Evolutionary conservation across 2,797 vertebrate genomes (phyloP), one percentile per base, ranked within the genome.

Genomic region (Enteromius paludinosus): DNA sequence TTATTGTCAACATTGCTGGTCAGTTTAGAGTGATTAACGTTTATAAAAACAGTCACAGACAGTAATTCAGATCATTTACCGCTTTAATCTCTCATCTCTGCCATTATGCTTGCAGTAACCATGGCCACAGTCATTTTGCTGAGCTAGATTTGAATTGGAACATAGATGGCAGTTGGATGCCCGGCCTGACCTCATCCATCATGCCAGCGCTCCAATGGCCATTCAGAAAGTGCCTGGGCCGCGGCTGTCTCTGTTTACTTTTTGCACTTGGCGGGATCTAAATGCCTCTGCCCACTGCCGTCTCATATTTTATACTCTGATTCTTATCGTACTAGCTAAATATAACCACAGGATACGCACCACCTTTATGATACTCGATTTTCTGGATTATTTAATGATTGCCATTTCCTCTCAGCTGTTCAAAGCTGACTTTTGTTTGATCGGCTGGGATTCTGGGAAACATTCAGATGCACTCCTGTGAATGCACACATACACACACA

Each of bases 381-480:
- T 33, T 45, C 49, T 79, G 79, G 30, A 86, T 87, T 82, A 82
- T 66, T 76, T 49, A 72, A 87, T 12, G 41, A 81, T 43, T n/a
- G 62, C 66, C 52, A n/a, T 62, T 82, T 38, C 69, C 30, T 43
- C 25, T 30, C n/a, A 65, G 10, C 49, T 49, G 7, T 75, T 79
- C 35, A 66, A 52, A 52, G 76, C 66, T n/a, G 33, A 52, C 43
- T 54, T 66, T 61, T 78, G 25, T 78, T 73, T 73, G 62, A 64
- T 61, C n/a, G 43, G 10, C 49, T 38, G 38, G 56, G 49, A 52
- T 74, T 77, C 62, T 81, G 73, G 66, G 43, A 85, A 85, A 68
- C 43, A 61, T 78, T 49, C 30, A 69, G 84, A 64, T 66, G 47
- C 23, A 92, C 93, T 94, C 92, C 95, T 62, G 62, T 18, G 41